These are phyloP conservation scores for Xenentodon cancila DNA, from an alignment of 2,797 vertebrate species.

Conservation along the genomic window DNA sequence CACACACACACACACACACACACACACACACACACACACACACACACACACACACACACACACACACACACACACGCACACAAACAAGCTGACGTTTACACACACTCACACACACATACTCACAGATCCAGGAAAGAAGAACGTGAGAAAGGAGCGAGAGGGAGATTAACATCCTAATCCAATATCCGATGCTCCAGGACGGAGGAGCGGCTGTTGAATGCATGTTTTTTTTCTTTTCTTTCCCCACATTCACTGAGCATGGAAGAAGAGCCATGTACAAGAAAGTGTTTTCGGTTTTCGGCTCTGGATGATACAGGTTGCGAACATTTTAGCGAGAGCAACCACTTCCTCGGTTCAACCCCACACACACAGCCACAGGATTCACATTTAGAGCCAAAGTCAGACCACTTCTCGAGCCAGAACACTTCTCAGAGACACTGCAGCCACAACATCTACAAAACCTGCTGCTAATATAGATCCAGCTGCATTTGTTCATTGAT, in stretches of 20 bases:
- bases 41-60: constrained; percentile 30
- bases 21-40: constrained; percentile 30
- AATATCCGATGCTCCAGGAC: constrained; percentile 72
- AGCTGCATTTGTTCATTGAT: constrained; percentile 14
- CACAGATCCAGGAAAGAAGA: constrained; percentile 34
- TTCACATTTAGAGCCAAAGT: constrained; percentile 40
- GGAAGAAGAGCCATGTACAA: constrained; percentile 22
- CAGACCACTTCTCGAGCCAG: constrained; percentile 63
- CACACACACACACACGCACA: background rate
- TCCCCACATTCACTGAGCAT: background rate
- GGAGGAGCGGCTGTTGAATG: constrained; percentile 62
- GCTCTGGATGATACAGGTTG: constrained; percentile 41
- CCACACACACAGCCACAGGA: constrained; percentile 38
- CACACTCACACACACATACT: constrained; percentile 31
- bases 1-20: background rate
- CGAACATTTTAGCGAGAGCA: constrained; percentile 63
- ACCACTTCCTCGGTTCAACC: constrained; percentile 69
- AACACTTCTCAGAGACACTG: constrained; percentile 50
- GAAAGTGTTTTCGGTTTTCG: constrained; percentile 11
- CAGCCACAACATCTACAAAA: constrained; percentile 33
- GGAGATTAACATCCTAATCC: constrained; percentile 74
- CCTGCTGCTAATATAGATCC: constrained; percentile 36
- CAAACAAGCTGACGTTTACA: constrained; percentile 12
- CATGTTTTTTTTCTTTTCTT: constrained; percentile 29
- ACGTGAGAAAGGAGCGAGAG: constrained; percentile 67